phyloP scores from a whole-genome alignment of 2,888 invertebrate species.

The Bombylius discolor region DNA sequence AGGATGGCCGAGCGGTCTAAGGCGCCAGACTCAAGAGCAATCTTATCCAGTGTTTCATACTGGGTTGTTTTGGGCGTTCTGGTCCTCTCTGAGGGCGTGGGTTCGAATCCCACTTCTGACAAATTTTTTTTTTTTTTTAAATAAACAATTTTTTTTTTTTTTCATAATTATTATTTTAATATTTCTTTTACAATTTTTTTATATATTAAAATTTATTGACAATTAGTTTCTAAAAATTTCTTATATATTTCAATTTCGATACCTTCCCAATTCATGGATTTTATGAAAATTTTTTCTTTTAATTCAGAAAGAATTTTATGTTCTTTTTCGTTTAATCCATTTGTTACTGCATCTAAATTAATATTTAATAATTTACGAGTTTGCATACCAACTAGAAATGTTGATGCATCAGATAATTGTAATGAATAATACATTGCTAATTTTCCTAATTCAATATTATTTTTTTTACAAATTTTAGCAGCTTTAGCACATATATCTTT shows the following conservation, averaged over 20 bases:
- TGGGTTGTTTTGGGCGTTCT: conserved; percentile 5
- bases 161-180: too few species aligned
- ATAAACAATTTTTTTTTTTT: too few species aligned
- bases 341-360: conserved; percentile 38
- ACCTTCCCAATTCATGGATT: too few species aligned
- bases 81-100: conserved; percentile 9
- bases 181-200: too few species aligned
- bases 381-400: conserved; percentile 67
- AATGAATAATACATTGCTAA: conserved; percentile 55
- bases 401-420: conserved; percentile 48
- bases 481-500: conserved; percentile 49
- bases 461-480: conserved; percentile 52
- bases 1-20: conserved; percentile 23
- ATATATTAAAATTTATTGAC: too few species aligned
- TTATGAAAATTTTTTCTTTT: too few species aligned
- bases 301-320: too few species aligned
- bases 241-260: too few species aligned
- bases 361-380: conserved; percentile 45
- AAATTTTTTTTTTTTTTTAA: too few species aligned
- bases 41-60: conserved; percentile 10
- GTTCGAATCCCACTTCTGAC: conserved; percentile 10
- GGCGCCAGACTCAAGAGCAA: conserved; percentile 22
- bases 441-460: conserved; percentile 51
- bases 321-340: too few species aligned
- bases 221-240: too few species aligned